Evolutionary conservation across 2,888 invertebrate species (phyloP).

Genomic region (Trichogramma dendrolimi): DNA sequence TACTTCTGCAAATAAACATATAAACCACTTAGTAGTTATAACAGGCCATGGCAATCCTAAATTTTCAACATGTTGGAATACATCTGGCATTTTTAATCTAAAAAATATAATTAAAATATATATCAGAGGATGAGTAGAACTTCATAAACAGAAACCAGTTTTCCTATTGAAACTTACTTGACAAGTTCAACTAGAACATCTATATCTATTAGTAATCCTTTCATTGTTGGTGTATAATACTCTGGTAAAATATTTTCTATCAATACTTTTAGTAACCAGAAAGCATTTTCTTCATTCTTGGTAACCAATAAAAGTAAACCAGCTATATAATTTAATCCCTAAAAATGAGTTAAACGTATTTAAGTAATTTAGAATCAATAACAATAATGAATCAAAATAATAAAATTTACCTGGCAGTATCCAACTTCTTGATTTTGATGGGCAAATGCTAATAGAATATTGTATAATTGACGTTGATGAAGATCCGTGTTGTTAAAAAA

Average conservation of each 20-base stretch:
- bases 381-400: slow-evolving; percentile 1
- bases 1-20: slow-evolving; percentile 90
- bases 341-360: slow-evolving; percentile 1
- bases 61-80: slow-evolving; percentile 74
- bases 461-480: slow-evolving; percentile 73
- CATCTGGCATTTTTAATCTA: slow-evolving; percentile 74
- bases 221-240: slow-evolving; percentile 87
- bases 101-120: slow-evolving; percentile 25
- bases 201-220: slow-evolving; percentile 82
- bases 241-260: slow-evolving; percentile 80
- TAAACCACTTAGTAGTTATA: slow-evolving; percentile 92
- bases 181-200: slow-evolving; percentile 85
- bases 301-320: slow-evolving; percentile 80
- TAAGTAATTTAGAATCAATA: slow-evolving; percentile 10
- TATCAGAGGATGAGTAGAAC: neutral
- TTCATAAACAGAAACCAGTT: slow-evolving; percentile 4
- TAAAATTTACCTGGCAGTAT: slow-evolving; percentile 70
- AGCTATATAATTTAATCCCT: slow-evolving; percentile 91
- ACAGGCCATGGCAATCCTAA: slow-evolving; percentile 86
- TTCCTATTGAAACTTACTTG: slow-evolving; percentile 47
- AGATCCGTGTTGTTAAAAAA: slow-evolving; percentile 76
- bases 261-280: slow-evolving; percentile 88
- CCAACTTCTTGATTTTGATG: slow-evolving; percentile 83
- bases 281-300: slow-evolving; percentile 84
- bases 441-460: slow-evolving; percentile 83